Conservation (phyloP, 2,113 vertebrate species). For the Zosterops japonicus region DNA sequence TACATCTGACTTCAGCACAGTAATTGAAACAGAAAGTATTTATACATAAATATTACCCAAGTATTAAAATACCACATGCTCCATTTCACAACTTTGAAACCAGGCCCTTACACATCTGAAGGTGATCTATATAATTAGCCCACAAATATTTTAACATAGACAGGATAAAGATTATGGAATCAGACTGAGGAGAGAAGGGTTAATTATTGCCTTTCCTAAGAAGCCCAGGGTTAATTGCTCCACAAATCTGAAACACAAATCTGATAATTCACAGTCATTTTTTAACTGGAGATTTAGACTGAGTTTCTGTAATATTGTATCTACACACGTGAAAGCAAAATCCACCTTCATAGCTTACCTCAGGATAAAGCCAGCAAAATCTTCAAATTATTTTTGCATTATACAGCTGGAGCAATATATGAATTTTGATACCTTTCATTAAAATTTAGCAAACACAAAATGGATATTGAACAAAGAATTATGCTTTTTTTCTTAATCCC, state of each 20-base stretch:
- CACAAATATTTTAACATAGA: background rate
- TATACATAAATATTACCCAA: background rate
- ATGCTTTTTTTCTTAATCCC: background rate
- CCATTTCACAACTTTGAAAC: background rate
- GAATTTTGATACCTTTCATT: background rate
- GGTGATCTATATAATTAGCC: background rate
- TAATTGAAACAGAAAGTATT: background rate
- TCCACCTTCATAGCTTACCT: background rate
- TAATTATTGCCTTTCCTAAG: background rate
- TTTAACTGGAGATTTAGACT: background rate
- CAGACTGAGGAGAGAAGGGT: background rate
- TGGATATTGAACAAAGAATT: background rate
- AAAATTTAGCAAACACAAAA: background rate
- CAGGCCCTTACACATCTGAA: background rate
- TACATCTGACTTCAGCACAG: background rate
- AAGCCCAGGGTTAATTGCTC: background rate
- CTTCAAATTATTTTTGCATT: slow-evolving; percentile 26
- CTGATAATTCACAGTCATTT: background rate
- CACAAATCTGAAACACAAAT: background rate
- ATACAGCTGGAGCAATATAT: background rate
- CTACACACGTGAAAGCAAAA: background rate
- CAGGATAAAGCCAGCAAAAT: background rate
- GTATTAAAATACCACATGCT: background rate
- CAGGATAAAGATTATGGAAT: background rate
- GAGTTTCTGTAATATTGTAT: background rate